These are phyloP conservation scores for Nomada fabriciana DNA, from an alignment of 2,888 invertebrate species.

Conservation along the genomic window DNA sequence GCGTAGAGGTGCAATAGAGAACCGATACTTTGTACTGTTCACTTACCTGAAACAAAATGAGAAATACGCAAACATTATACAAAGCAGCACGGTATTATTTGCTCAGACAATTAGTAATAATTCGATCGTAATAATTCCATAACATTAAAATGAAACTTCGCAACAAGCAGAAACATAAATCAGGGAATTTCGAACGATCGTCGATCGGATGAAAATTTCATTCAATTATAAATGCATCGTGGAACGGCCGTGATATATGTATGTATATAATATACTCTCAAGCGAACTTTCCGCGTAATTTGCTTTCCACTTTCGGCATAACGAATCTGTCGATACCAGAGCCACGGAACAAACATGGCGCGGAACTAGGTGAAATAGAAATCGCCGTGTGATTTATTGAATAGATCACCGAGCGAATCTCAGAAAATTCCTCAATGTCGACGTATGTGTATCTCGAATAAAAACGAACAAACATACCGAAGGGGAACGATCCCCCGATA, in stretches of 20 bases:
- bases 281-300: slow-evolving; percentile 57
- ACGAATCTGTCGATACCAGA: slow-evolving; percentile 65
- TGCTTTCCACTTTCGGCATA: slow-evolving; percentile 41
- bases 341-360: slow-evolving; percentile 34
- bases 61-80: neutral
- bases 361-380: slow-evolving; percentile 46
- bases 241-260: neutral
- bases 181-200: neutral
- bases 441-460: neutral
- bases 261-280: slow-evolving; percentile 6
- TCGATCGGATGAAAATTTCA: slow-evolving; percentile 7
- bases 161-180: neutral
- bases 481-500: neutral
- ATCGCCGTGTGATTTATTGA: slow-evolving; percentile 10
- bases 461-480: neutral
- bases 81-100: neutral
- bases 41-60: slow-evolving; percentile 45
- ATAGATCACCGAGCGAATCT: slow-evolving; percentile 6
- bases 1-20: neutral
- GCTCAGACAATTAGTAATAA: neutral
- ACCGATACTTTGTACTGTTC: neutral
- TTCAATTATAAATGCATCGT: slow-evolving; percentile 35
- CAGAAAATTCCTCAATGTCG: neutral
- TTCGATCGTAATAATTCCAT: neutral
- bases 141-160: neutral